Evolutionary conservation across 2,888 invertebrate species (phyloP).

Genomic region (Elysia crispata): DNA sequence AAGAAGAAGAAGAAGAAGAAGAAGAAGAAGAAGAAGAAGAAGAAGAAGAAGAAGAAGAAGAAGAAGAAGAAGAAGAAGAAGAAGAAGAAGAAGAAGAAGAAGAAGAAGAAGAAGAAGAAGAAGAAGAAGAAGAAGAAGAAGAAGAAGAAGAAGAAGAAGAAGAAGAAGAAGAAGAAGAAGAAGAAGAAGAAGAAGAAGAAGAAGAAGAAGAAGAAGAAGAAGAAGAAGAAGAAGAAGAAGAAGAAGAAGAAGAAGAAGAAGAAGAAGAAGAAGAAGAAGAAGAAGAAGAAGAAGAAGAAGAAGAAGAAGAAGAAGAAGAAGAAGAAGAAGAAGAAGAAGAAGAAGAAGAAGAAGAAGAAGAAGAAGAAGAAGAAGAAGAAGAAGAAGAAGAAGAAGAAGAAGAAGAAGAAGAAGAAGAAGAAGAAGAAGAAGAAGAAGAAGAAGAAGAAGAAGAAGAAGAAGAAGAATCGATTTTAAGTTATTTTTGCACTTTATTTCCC

Average conservation of each 20-base stretch:
- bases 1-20: neutral
- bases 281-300: neutral
- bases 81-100: slow-evolving; percentile 14
- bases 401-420: no score
- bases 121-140: neutral
- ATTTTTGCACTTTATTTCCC: no score
- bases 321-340: no score
- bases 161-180: neutral
- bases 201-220: neutral
- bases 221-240: neutral
- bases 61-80: slow-evolving; percentile 15
- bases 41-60: slow-evolving; percentile 1
- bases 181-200: neutral
- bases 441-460: no score
- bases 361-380: no score
- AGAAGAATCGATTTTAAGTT: no score
- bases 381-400: no score
- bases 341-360: no score
- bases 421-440: no score
- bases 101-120: neutral
- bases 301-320: no score
- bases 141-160: neutral
- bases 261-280: slow-evolving; percentile 16
- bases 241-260: slow-evolving; percentile 16
- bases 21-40: slow-evolving; percentile 3